Percentiles rank a stretch among this genome's conserved stretches.
Evolutionary conservation across 2,888 invertebrate genomes (phyloP).

Genomic region (Thalpophila matura): DNA sequence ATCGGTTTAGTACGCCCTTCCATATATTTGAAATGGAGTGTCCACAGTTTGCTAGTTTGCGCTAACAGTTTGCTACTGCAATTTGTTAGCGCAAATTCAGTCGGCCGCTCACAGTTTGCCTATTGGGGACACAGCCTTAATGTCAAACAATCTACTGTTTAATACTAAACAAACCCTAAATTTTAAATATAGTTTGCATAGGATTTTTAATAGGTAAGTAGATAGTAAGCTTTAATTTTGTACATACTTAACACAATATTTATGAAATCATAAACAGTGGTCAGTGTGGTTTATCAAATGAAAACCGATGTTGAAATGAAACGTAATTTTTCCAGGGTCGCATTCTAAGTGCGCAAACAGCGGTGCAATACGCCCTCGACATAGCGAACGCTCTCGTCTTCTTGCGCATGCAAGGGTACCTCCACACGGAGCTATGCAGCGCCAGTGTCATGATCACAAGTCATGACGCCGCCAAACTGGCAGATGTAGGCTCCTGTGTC

Average conservation of each 20-base stretch:
- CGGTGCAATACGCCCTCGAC: slow-evolving; percentile 84
- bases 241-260: no score
- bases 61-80: no score
- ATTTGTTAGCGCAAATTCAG: no score
- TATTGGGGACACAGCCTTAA: no score
- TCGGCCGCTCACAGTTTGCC: no score
- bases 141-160: no score
- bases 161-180: neutral
- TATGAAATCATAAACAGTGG: no score
- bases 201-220: slow-evolving; percentile 12
- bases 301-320: slow-evolving; percentile 12
- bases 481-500: slow-evolving; percentile 82
- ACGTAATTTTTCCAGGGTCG: slow-evolving; percentile 74
- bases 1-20: no score
- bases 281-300: no score
- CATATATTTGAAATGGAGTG: no score
- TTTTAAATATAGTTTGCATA: slow-evolving; percentile 22
- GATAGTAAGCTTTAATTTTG: no score
- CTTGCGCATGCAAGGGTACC: slow-evolving; percentile 85
- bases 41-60: no score
- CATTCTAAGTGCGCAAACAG: slow-evolving; percentile 81
- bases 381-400: slow-evolving; percentile 86
- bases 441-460: slow-evolving; percentile 82
- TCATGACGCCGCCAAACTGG: slow-evolving; percentile 84
- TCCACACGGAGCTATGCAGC: slow-evolving; percentile 86